Base-by-base conservation (phyloP, 2,797 vertebrate species). In the Phalanger gymnotis region DNA sequence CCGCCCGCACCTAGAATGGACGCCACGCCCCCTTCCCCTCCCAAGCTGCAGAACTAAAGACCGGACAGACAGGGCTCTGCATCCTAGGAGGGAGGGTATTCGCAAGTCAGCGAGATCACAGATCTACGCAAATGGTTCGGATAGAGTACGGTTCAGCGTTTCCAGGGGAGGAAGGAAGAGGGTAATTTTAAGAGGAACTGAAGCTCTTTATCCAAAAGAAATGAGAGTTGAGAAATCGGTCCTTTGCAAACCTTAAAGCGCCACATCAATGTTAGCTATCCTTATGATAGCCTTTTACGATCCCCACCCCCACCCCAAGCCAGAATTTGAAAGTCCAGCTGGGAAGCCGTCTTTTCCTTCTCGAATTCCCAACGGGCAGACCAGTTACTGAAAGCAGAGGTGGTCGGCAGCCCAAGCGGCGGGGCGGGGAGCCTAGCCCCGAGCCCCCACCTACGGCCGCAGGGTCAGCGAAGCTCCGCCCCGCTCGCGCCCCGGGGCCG, bases 401-500 rank as follows among this genome's bases (percentile, higher is more conserved):
- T 14, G 5, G 66, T 40, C 58, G 1, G 58, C 5, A 16, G 61
- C 61, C 34, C 61, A 1, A 22, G n/a, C 9, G 66, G n/a, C n/a
- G 0, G 66, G 7, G n/a, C n/a, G 6, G n/a, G n/a, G 34, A 73
- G n/a, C 55, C 57, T n/a, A 0, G 3, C 9, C 34, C 81, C 51
- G 2, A 52, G 54, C n/a, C 34, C 3, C 91, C 16, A 27, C 53
- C 30, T 6, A 47, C 12, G 56, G 58, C 28, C 0, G 12, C 30
- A 3, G 93, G 93, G 16, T 90, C 66, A 47, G 91, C 94, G 66
- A 95, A 96, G 95, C 56, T 11, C 61, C 91, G 89, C 6, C 90
- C 73, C 22, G 28, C 66, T 93, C 53, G 0, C 0, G 51, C 34
- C 34, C n/a, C 0, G 28, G 53, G 66, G 53, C 90, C 40, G n/a